phyloP scores from a whole-genome alignment of 2,888 invertebrate species.

The Dolomedes plantarius region DNA sequence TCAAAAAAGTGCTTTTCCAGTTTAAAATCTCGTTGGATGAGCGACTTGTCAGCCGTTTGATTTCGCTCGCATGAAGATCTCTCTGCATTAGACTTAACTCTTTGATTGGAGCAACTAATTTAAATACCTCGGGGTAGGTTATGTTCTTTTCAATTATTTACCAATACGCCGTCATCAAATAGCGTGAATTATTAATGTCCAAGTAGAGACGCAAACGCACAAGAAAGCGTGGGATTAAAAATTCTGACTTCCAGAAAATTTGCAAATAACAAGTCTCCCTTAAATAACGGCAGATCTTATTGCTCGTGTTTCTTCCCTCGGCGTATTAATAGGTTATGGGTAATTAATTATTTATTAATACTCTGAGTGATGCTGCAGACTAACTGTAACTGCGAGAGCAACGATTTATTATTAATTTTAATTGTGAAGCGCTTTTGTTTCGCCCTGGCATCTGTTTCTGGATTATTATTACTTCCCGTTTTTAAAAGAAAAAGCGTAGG shows the following conservation, averaged over 20 bases:
- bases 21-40: slow-evolving; percentile 31
- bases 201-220: slow-evolving; percentile 14
- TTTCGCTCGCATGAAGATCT: neutral
- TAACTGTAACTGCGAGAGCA: slow-evolving; percentile 62
- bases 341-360: slow-evolving; percentile 72
- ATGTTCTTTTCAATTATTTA: slow-evolving; percentile 58
- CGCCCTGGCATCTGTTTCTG: slow-evolving; percentile 34
- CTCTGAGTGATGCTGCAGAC: slow-evolving; percentile 51
- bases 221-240: slow-evolving; percentile 66
- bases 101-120: slow-evolving; percentile 57
- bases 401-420: slow-evolving; percentile 71
- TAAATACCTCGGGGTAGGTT: slow-evolving; percentile 60
- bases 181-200: slow-evolving; percentile 60
- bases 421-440: slow-evolving; percentile 66
- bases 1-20: slow-evolving; percentile 17
- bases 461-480: slow-evolving; percentile 58
- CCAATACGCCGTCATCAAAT: slow-evolving; percentile 56
- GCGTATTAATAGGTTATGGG: slow-evolving; percentile 71
- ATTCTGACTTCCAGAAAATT: slow-evolving; percentile 55
- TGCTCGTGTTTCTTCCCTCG: slow-evolving; percentile 13
- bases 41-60: slow-evolving; percentile 4
- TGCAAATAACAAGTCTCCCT: slow-evolving; percentile 60
- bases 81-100: slow-evolving; percentile 7
- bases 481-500: slow-evolving; percentile 13
- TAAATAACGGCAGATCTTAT: slow-evolving; percentile 49